These are phyloP conservation scores for Chloroceryle aenea DNA, from an alignment of 2,113 vertebrate genomes.

Conservation along the genomic window DNA sequence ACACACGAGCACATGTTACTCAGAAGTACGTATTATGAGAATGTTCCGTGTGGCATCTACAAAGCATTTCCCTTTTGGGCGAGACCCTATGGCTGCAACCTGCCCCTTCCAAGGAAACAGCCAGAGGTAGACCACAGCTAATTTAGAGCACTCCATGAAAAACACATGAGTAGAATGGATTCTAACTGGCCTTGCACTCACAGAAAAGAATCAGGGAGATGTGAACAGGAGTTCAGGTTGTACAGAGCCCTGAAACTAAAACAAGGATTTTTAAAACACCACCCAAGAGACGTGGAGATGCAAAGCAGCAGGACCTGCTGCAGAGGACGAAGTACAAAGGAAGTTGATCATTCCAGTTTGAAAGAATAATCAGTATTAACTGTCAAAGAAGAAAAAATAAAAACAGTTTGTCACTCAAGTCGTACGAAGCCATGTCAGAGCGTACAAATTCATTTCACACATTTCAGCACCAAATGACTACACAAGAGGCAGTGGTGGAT, in stretches of 20 bases:
- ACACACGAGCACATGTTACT: background rate
- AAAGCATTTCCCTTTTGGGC: background rate
- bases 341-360: background rate
- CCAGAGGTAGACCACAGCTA: background rate
- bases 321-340: background rate
- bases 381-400: background rate
- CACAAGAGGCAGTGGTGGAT: background rate
- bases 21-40: background rate
- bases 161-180: background rate
- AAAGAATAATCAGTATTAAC: background rate
- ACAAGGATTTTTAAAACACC: background rate
- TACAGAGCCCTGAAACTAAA: background rate
- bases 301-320: background rate
- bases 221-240: background rate
- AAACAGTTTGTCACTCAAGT: background rate
- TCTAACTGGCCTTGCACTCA: background rate
- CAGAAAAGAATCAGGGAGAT: background rate
- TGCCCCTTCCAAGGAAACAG: background rate
- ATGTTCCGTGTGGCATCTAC: background rate
- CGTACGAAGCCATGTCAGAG: background rate
- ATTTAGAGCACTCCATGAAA: background rate
- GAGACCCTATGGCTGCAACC: accelerated
- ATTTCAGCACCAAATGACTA: background rate
- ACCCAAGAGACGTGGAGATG: background rate
- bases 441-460: background rate